Conservation (phyloP, 1,140 invertebrate genomes). For the Orussus abietinus region DNA sequence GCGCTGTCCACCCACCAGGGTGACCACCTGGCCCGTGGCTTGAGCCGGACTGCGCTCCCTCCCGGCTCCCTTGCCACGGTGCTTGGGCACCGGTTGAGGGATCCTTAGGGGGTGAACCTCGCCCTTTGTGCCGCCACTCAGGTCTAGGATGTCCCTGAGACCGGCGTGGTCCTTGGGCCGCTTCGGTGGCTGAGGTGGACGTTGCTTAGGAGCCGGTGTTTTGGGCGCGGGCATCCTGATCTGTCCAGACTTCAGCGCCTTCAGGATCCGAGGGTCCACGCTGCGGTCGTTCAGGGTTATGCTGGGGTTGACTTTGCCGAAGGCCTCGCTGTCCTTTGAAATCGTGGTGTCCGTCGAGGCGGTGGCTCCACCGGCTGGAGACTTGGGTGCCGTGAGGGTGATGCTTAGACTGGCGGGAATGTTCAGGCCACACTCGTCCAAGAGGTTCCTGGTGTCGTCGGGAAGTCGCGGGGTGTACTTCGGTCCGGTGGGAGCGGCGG, state of each 20-base stretch:
- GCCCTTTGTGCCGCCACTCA: conserved; percentile 31
- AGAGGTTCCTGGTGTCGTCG: conserved; percentile 33
- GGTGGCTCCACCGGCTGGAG: conserved; percentile 16
- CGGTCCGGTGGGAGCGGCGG: background rate
- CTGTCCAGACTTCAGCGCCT: conserved; percentile 33
- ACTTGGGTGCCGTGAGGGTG: conserved; percentile 39
- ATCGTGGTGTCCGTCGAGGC: conserved; percentile 11
- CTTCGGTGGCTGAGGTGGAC: conserved; percentile 11
- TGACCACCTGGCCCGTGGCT: conserved; percentile 35
- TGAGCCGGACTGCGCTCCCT: conserved; percentile 20
- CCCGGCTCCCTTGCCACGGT: conserved; percentile 15
- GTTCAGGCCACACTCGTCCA: conserved; percentile 44
- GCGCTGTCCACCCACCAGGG: conserved; percentile 32
- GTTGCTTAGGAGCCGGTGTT: conserved; percentile 4
- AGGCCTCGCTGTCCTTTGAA: conserved; percentile 18
- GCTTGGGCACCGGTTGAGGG: conserved; percentile 34
- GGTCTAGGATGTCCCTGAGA: conserved; percentile 32
- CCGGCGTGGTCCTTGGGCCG: conserved; percentile 18
- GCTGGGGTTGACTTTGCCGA: conserved; percentile 35
- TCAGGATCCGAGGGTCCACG: conserved; percentile 32
- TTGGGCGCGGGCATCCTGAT: conserved; percentile 24
- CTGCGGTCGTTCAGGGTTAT: conserved; percentile 37
- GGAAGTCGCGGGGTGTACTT: conserved; percentile 13
- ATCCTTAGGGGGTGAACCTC: conserved; percentile 34
- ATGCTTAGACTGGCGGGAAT: conserved; percentile 46